Evolutionary conservation across 2,888 invertebrate species (phyloP), one percentile per base, ranked within the genome.

Genomic region (Pocota personata): DNA sequence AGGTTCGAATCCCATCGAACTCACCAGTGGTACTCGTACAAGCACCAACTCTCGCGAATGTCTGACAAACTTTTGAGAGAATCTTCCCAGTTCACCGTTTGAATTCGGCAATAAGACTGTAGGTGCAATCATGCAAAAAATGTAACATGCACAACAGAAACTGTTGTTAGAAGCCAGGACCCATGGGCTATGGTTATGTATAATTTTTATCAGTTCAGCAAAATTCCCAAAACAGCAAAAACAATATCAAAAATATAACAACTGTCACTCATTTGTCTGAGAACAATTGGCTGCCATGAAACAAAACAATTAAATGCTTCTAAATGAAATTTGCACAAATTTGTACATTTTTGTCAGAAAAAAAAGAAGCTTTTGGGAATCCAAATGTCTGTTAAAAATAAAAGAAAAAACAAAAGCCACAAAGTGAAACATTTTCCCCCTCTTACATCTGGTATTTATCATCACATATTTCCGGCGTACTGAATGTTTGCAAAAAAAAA

Each of bases 391-490:
- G 14, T 6, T n/a, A 37, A 62, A 55, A 37, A 35, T 16, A 57
- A n/a, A n/a, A n/a, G n/a, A n/a, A n/a, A n/a, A n/a, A 32, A 24
- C n/a, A 52, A 67, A 62, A 43, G n/a, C 10, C 37, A 73, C 27
- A 73, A 40, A 32, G 40, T 50, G 27, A 67, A 48, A 32, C 37
- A 43, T 46, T 16, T 24, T 43, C 8, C 57, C 27, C 19, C 37
- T 57, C 46, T 14, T 62, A 40, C 19, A 57, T 40, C 32, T 82
- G 64, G 40, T 21, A 37, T 71, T 64, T 64, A 66, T 78, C 58
- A 78, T 72, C 72, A 55, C 48, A 78, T 48, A 37, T 78, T 83
- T 78, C 78, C 83, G 83, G 78, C 78, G 83, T 32, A 60, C 58
- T 37, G 35, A 72, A 73, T 60, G 19, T 55, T 75, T 72, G 62